Evolutionary conservation across 2,888 invertebrate species (phyloP).

Genomic region (Pterobdella sp.): DNA sequence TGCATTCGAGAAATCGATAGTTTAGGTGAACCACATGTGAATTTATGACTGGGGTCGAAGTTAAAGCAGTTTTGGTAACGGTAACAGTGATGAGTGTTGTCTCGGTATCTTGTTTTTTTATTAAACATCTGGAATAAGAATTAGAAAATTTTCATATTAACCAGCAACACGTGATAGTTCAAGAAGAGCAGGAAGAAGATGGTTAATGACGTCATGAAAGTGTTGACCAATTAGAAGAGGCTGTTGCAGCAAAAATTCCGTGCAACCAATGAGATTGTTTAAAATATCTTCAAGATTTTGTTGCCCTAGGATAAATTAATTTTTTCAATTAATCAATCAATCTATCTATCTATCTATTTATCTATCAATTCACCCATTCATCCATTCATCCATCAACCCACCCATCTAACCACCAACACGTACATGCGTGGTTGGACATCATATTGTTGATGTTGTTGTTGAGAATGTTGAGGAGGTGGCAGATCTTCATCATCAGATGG

Average conservation of each 20-base stretch:
- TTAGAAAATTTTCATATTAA: neutral
- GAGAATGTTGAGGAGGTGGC: neutral
- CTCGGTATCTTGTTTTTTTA: no score
- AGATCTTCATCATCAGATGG: neutral
- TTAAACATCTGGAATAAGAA: neutral
- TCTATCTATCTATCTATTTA: no score
- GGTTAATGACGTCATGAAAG: conserved; percentile 6
- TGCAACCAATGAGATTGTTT: conserved; percentile 4
- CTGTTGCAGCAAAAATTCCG: neutral
- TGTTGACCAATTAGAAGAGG: neutral
- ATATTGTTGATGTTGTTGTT: neutral
- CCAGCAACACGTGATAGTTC: neutral
- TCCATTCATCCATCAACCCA: no score
- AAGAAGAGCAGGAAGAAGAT: neutral
- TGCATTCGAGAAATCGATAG: neutral
- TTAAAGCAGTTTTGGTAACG: no score
- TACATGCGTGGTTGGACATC: no score
- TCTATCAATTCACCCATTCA: no score
- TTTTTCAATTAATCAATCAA: neutral
- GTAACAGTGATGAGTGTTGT: no score
- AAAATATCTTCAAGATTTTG: conserved; percentile 9
- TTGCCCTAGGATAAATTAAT: neutral
- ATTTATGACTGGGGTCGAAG: neutral
- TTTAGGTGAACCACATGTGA: neutral
- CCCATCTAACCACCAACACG: no score